Percentiles rank a stretch among this genome's conserved stretches.
Conservation (phyloP, 2,113 vertebrate genomes). For the Psilopogon haemacephalus region DNA sequence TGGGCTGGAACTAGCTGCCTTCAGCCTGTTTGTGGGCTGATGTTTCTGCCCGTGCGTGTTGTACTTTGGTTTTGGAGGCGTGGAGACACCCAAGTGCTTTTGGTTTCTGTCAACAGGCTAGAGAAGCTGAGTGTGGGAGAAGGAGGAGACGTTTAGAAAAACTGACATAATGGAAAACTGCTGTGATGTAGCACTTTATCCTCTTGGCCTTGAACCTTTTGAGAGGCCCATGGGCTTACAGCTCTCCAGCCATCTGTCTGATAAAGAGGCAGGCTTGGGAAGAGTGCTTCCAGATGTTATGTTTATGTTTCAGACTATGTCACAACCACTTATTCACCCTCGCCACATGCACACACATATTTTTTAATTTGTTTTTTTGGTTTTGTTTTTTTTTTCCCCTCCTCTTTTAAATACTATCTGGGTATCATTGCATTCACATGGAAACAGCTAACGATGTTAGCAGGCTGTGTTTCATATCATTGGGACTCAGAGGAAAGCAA, state of each 20-base stretch:
- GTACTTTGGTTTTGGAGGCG: not conserved
- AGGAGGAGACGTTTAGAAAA: not conserved
- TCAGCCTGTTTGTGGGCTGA: not conserved
- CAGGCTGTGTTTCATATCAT: not conserved
- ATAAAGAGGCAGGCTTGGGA: slow-evolving; percentile 13
- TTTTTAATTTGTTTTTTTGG: rapidly evolving
- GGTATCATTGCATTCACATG: not conserved
- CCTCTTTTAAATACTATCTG: not conserved
- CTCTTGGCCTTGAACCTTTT: slow-evolving; percentile 37
- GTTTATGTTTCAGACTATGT: not conserved
- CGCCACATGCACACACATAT: rapidly evolving
- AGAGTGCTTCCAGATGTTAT: slow-evolving; percentile 8
- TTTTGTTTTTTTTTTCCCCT: not conserved
- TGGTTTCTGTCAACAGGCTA: rapidly evolving
- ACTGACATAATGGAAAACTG: not conserved
- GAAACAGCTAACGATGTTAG: not conserved
- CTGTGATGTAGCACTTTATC: slow-evolving; percentile 4
- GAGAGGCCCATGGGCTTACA: not conserved
- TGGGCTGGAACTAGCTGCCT: not conserved
- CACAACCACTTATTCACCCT: not conserved
- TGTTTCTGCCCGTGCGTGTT: not conserved
- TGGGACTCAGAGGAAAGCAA: not conserved
- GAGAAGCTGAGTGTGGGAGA: not conserved
- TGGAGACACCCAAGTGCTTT: not conserved
- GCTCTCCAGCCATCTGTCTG: slow-evolving; percentile 28